Percentiles rank a stretch among this genome's conserved stretches.
Evolutionary conservation across 1,140 invertebrate genomes (phyloP).

Genomic region (Ganaspis sp.): DNA sequence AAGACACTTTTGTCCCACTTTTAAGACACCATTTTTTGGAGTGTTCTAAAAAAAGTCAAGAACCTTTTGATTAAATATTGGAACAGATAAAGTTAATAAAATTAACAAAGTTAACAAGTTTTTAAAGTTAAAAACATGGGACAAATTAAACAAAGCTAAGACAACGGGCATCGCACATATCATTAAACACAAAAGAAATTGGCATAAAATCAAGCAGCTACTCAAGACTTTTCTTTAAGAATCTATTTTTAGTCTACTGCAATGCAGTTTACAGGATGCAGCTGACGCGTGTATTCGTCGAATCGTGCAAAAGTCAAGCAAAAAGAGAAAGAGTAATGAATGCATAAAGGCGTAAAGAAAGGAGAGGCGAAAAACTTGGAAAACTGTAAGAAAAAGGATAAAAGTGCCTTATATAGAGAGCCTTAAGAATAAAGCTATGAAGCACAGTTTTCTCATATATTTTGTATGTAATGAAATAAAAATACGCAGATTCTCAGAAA

Average conservation of each 20-base stretch:
- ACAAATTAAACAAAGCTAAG: no score
- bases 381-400: constrained; percentile 22
- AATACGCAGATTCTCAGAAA: no score
- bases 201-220: constrained; percentile 62
- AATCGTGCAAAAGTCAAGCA: constrained; percentile 44
- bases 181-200: constrained; percentile 48
- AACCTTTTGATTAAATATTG: no score
- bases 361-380: constrained; percentile 15
- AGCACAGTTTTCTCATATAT: no score
- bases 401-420: constrained; percentile 32
- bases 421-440: no score
- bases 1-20: no score
- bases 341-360: constrained; percentile 10
- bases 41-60: no score
- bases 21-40: no score
- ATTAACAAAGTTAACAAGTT: no score
- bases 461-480: no score
- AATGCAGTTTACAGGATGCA: constrained; percentile 58
- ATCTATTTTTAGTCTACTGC: constrained; percentile 62
- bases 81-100: no score
- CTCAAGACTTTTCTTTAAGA: constrained; percentile 46
- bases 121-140: no score
- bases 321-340: constrained; percentile 39
- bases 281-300: constrained; percentile 42
- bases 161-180: neutral